A percentile compares a stretch with the other conserved stretches of the same genome.
Evolutionary conservation across 2,797 vertebrate species (phyloP).

Genomic region (Tokudaia muenninki): DNA sequence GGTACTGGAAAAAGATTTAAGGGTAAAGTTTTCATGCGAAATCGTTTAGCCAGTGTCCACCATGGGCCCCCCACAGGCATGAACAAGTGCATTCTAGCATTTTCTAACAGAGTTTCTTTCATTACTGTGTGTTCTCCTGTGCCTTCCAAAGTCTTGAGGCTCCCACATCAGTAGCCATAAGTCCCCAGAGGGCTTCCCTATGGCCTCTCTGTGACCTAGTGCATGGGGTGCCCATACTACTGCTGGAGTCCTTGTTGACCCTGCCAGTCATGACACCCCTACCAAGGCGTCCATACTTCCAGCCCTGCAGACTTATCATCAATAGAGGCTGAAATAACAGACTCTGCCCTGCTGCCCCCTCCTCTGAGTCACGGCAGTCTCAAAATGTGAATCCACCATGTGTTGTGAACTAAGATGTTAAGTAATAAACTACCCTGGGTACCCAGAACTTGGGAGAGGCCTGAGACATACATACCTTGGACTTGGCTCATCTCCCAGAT

Average conservation of each 20-base stretch:
- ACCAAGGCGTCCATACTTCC: background rate
- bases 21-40: background rate
- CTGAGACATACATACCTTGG: background rate
- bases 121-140: background rate
- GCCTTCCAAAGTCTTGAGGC: background rate
- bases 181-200: background rate
- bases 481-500: background rate
- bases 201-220: background rate
- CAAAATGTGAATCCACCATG: background rate
- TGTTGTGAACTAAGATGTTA: background rate
- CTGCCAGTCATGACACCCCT: background rate
- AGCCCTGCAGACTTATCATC: background rate
- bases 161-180: background rate
- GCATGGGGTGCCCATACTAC: too few species aligned
- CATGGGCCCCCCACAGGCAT: fast-evolving
- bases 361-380: background rate
- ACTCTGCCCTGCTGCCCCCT: background rate
- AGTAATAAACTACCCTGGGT: background rate
- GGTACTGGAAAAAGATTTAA: background rate
- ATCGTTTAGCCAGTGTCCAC: background rate
- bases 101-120: background rate
- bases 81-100: background rate
- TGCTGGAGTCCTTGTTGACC: background rate
- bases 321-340: background rate
- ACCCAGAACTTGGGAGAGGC: background rate